A percentile compares a stretch with the other conserved stretches of the same genome.
phyloP scores from a whole-genome alignment of 2,888 invertebrate genomes.

The Hypena proboscidalis region DNA sequence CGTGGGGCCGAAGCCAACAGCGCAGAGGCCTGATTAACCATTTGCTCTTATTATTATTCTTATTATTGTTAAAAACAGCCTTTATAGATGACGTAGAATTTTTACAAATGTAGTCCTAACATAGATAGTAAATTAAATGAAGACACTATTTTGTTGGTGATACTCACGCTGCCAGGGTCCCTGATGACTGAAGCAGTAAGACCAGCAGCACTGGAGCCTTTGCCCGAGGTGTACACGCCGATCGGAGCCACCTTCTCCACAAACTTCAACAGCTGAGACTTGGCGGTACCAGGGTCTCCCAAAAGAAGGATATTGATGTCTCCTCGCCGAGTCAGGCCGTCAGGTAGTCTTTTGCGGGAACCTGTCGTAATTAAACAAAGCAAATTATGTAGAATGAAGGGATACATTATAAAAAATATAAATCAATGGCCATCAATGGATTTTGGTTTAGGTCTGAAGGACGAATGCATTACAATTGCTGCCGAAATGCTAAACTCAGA shows the following conservation, averaged over 20 bases:
- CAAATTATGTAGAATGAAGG: not conserved
- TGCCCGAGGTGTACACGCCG: slow-evolving; percentile 99
- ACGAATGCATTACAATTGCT: too few species aligned
- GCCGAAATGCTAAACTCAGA: not conserved
- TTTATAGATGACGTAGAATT: too few species aligned
- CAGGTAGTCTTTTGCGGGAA: slow-evolving; percentile 94
- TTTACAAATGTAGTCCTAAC: too few species aligned
- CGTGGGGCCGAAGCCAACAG: too few species aligned
- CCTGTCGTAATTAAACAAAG: slow-evolving; percentile 75
- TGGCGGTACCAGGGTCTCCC: slow-evolving; percentile 99
- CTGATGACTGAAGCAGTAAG: slow-evolving; percentile 98
- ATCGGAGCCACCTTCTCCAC: slow-evolving; percentile 97
- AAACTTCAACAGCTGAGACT: slow-evolving; percentile 98
- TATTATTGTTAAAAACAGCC: not conserved
- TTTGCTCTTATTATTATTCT: too few species aligned
- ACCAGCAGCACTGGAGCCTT: slow-evolving; percentile 99
- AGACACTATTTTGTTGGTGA: too few species aligned
- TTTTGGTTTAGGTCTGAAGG: too few species aligned
- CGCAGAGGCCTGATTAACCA: too few species aligned
- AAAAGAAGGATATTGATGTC: slow-evolving; percentile 98
- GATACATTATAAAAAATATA: not conserved
- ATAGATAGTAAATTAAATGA: too few species aligned
- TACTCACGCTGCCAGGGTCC: slow-evolving; percentile 94
- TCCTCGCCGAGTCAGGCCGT: slow-evolving; percentile 97
- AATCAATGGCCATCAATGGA: too few species aligned